A percentile compares a stretch with the other conserved stretches of the same genome.
Conservation (phyloP, 92 coral and sea anemone species). For the Umimayanthus chanpuru region DNA sequence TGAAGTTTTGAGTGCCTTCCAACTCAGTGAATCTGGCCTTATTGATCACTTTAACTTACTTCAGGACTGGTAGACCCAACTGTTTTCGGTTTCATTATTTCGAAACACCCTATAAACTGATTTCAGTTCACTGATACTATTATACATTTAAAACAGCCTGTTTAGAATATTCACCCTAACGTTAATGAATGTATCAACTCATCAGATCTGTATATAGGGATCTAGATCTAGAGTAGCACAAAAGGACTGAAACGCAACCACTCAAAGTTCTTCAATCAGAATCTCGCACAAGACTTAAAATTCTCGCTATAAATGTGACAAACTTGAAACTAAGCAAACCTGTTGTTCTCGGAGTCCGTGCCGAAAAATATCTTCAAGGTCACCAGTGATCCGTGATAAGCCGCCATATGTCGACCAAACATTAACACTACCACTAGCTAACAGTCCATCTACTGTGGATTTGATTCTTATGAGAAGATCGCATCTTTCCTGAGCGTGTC, state of each 20-base stretch:
- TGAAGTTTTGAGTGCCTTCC: not conserved
- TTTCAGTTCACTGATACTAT: not conserved
- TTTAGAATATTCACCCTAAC: not conserved
- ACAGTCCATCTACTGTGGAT: constrained; percentile 75
- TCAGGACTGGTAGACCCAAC: not conserved
- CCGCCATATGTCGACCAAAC: constrained; percentile 76
- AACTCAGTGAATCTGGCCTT: not conserved
- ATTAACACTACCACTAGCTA: constrained; percentile 60
- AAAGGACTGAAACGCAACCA: not conserved
- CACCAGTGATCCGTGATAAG: constrained; percentile 63
- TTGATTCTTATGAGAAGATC: constrained; percentile 69
- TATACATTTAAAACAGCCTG: too few species aligned
- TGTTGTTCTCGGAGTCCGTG: constrained; percentile 74
- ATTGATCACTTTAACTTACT: not conserved
- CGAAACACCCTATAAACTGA: not conserved
- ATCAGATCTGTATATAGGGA: too few species aligned
- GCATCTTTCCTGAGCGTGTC: constrained; percentile 77
- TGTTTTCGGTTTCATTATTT: not conserved
- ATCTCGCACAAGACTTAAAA: not conserved
- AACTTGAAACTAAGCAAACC: constrained; percentile 34
- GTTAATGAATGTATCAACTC: too few species aligned
- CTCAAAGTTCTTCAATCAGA: not conserved
- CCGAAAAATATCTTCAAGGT: constrained; percentile 74
- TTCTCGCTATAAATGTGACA: not conserved
- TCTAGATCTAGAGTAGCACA: not conserved